Evolutionary conservation across 2,888 invertebrate species (phyloP).

Genomic region (Arge pagana): DNA sequence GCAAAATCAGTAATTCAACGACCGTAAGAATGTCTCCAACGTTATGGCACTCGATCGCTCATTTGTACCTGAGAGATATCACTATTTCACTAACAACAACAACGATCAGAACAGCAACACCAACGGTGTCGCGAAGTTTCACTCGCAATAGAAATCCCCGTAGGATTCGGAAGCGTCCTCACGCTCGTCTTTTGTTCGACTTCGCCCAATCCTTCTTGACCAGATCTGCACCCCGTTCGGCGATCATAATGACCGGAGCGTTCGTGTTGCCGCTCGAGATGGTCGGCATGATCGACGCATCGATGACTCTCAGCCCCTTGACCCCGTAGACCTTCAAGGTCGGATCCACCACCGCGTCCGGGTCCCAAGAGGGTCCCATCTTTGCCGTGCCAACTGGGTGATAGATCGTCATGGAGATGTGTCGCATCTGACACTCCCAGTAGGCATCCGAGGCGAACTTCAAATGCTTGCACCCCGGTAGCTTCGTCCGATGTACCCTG

Average conservation of each 20-base stretch:
- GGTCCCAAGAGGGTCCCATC: constrained; percentile 83
- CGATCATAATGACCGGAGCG: constrained; percentile 91
- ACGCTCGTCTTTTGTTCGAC: constrained; percentile 29
- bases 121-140: background rate
- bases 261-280: constrained; percentile 90
- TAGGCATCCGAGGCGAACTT: constrained; percentile 80
- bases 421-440: constrained; percentile 84
- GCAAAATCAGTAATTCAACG: too few species aligned
- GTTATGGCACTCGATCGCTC: constrained; percentile 8
- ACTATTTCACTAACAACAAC: background rate
- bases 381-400: constrained; percentile 88
- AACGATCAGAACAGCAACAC: background rate
- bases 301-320: constrained; percentile 78
- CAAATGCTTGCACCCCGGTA: constrained; percentile 78
- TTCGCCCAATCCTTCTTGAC: constrained; percentile 82
- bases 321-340: constrained; percentile 78
- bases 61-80: constrained; percentile 4
- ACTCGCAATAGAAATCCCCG: background rate
- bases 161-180: too few species aligned
- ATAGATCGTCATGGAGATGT: constrained; percentile 88
- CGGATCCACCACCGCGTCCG: constrained; percentile 81
- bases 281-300: constrained; percentile 88
- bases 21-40: background rate
- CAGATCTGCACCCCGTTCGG: constrained; percentile 85
- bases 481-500: constrained; percentile 72